Evolutionary conservation across 2,113 vertebrate species (phyloP).

Genomic region (Tetrao urogallus): DNA sequence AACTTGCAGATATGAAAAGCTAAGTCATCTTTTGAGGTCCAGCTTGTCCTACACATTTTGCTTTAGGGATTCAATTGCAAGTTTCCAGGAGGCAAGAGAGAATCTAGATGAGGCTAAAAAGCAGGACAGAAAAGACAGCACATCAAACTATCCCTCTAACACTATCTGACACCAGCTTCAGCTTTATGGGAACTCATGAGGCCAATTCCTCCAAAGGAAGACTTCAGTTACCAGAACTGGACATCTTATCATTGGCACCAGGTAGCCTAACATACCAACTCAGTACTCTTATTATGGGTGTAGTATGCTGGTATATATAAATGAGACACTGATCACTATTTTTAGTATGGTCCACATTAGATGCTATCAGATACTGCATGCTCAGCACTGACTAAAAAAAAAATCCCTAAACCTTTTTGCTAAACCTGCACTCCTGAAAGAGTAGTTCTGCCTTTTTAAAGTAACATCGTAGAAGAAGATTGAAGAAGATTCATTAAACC

Average conservation of each 20-base stretch:
- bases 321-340: constrained; percentile 33
- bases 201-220: not conserved
- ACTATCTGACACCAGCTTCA: not conserved
- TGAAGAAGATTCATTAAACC: not conserved
- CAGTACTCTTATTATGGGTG: not conserved
- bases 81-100: not conserved
- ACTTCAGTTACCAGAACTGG: not conserved
- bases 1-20: not conserved
- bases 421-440: not conserved
- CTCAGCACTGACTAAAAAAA: constrained; percentile 26
- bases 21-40: not conserved
- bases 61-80: not conserved
- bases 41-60: not conserved
- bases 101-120: not conserved
- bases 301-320: not conserved
- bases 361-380: not conserved
- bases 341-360: constrained; percentile 8
- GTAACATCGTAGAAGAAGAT: not conserved
- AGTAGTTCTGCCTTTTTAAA: not conserved
- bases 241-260: not conserved
- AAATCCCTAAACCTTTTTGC: not conserved
- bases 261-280: not conserved
- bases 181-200: not conserved
- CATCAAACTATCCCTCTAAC: not conserved
- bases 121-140: not conserved